phyloP scores from a whole-genome alignment of 2,797 vertebrate species.

The Molossus molossus region DNA sequence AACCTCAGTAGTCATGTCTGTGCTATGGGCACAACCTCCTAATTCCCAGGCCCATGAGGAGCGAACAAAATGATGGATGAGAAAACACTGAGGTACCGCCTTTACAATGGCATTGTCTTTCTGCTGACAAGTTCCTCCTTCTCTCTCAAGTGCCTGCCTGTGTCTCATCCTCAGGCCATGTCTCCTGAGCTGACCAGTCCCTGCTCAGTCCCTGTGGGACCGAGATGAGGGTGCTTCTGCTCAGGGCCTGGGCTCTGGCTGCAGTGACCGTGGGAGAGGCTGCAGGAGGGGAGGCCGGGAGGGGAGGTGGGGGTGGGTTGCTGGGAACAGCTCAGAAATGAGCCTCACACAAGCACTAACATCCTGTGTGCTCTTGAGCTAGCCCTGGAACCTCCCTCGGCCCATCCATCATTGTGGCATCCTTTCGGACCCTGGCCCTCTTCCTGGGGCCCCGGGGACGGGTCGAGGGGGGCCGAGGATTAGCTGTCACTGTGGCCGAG shows the following conservation, averaged over 20 bases:
- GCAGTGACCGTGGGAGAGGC: constrained; percentile 46
- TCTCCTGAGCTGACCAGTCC: not conserved
- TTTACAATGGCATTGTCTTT: not conserved
- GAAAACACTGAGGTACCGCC: not conserved
- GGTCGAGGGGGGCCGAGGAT: constrained; percentile 73
- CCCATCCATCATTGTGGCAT: constrained; percentile 87
- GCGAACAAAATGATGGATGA: not conserved
- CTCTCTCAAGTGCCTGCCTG: not conserved
- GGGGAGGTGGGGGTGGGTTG: not conserved
- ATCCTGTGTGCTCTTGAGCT: constrained; percentile 88
- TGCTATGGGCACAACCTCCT: not conserved
- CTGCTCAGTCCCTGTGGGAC: not conserved
- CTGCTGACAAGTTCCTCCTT: not conserved
- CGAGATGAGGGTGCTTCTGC: not conserved
- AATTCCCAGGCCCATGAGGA: not conserved
- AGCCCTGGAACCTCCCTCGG: constrained; percentile 76
- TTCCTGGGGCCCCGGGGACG: constrained; percentile 69
- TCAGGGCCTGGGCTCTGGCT: not conserved
- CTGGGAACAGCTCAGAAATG: constrained; percentile 80
- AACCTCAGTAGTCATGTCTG: not conserved
- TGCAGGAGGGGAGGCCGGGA: not conserved
- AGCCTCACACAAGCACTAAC: constrained; percentile 83
- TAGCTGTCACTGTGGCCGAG: constrained; percentile 82
- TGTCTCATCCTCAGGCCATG: not conserved
- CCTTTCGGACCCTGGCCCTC: constrained; percentile 55